These are phyloP conservation scores for Alviniconcha strummeri DNA, from an alignment of 2,888 invertebrate species.

Conservation along the genomic window DNA sequence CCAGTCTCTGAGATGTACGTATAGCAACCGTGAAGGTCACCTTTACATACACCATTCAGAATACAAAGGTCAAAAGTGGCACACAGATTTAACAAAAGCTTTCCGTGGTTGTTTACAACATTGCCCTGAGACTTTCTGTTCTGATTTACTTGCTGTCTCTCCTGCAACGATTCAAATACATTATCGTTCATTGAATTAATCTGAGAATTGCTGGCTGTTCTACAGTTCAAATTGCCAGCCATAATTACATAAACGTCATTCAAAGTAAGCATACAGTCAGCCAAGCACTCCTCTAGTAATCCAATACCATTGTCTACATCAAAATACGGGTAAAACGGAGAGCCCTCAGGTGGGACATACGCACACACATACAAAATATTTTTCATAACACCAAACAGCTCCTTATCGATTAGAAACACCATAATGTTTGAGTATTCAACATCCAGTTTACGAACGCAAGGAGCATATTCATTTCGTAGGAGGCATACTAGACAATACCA, in stretches of 20 bases:
- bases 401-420: background rate
- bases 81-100: background rate
- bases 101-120: background rate
- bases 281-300: background rate
- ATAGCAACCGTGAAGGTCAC: background rate
- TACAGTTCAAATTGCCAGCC: background rate
- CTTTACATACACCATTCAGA: slow-evolving; percentile 4
- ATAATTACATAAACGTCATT: background rate
- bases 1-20: background rate
- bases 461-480: background rate
- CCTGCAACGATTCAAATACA: background rate
- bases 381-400: background rate
- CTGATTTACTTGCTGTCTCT: too few relatives aligned
- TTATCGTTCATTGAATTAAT: background rate
- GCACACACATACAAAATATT: background rate
- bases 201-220: background rate
- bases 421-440: too few relatives aligned
- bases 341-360: background rate
- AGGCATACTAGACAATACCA: background rate
- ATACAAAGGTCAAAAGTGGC: background rate
- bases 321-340: background rate
- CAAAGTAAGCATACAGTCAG: background rate
- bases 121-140: background rate
- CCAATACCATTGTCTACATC: background rate
- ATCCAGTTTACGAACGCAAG: background rate